Evolutionary conservation across 2,113 vertebrate species (phyloP), one percentile per base, ranked within the genome.

Genomic region (Cynocephalus volans): DNA sequence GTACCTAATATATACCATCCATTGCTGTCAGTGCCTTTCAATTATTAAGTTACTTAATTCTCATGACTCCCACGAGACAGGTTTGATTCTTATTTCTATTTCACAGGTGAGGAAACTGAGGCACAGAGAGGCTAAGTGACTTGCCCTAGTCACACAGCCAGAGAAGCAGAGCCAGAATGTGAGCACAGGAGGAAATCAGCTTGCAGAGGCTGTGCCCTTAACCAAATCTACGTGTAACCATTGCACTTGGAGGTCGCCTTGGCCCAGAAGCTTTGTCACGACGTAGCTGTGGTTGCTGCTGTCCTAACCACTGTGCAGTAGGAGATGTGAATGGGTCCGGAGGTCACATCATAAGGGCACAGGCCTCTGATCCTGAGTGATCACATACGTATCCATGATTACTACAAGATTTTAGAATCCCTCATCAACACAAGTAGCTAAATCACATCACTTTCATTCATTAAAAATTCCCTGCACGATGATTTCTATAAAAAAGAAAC

Each of bases 91-190:
- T 79, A 80, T 21, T 77, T 79, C 28, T 41, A 24, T 36, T 93
- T 90, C 52, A 67, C 15, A 76, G 33, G 28, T 4, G 36, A 84
- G 52, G 33, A 93, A 84, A 70, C 17, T 1, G 1, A 86, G 56
- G 73, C 89, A 93, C 11, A 96, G 73, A 89, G 56, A 91, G 52
- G 13, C 33, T 69, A 69, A 36, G 48, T 28, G 50, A 91, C n/a
- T 67, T 85, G 17, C 15, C 26, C 7, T 6, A 13, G 19, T 83
- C 18, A 80, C 65, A 85, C 1, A 81, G 54, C n/a, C 77, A 86
- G 26, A 84, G 26, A 65, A 28, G 7, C n/a, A 90, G 58, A 84
- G 62, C 28, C 28, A 45, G 24, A 9, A 52, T 0, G 0, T 48
- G 24, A 13, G 4, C 1, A 3, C 8, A 54, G 50, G n/a, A 80